These are phyloP conservation scores for Acanthurus leucopareius DNA, from an alignment of 2,797 vertebrate genomes.

Conservation along the genomic window DNA sequence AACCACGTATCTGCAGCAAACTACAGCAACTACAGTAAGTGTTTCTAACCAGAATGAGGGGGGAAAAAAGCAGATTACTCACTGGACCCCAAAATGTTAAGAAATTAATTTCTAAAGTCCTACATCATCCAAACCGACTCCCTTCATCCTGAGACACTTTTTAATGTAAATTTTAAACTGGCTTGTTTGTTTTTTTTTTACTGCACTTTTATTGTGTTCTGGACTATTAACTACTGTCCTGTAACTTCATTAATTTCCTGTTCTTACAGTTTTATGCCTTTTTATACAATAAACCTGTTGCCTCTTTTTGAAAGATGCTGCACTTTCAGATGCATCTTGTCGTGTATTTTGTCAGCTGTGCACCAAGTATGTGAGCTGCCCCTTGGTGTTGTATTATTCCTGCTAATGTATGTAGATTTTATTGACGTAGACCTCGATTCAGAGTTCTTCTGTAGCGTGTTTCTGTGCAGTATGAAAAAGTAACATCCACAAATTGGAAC, in stretches of 20 bases:
- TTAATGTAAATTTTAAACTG: slow-evolving; percentile 7
- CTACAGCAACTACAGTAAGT: slow-evolving; percentile 8
- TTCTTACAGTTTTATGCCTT: neutral
- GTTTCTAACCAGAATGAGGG: slow-evolving; percentile 24
- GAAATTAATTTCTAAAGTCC: slow-evolving; percentile 21
- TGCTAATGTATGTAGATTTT: slow-evolving; percentile 7
- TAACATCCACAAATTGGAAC: slow-evolving; percentile 30
- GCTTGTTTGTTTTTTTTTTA: neutral
- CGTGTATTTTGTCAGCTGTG: neutral
- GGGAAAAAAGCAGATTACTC: slow-evolving; percentile 12
- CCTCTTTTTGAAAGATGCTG: neutral
- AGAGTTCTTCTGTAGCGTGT: slow-evolving; percentile 21
- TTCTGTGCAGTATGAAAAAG: slow-evolving; percentile 20
- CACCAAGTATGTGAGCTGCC: neutral
- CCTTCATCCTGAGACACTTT: neutral
- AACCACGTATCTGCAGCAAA: slow-evolving; percentile 18
- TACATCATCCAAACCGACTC: neutral
- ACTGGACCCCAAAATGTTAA: neutral
- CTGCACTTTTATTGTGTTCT: neutral
- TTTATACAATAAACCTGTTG: neutral
- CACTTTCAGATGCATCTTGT: neutral
- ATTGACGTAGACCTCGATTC: neutral
- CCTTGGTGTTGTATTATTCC: neutral
- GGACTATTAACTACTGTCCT: neutral
- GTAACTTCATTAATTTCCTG: neutral